A percentile compares a stretch with the other conserved stretches of the same genome.
Conservation (phyloP, 30 jellyfish, hydroid and myxozoan genomes). For the Phacellophora camtschatica region DNA sequence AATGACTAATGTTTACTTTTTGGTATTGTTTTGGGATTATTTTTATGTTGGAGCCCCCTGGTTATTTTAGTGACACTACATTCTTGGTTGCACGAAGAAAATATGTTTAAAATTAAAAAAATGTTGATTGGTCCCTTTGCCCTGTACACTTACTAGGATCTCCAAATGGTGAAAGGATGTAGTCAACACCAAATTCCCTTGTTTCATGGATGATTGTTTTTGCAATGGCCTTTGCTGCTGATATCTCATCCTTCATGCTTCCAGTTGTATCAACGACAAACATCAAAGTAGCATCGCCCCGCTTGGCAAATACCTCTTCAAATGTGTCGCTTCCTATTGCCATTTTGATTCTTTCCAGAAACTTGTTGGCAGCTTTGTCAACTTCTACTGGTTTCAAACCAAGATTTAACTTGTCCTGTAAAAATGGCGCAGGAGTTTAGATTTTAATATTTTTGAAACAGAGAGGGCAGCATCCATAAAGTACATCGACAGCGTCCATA, state of each 20-base stretch:
- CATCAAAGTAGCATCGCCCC: slow-evolving; percentile 86
- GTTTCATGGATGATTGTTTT: slow-evolving; percentile 52
- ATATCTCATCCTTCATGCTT: slow-evolving; percentile 74
- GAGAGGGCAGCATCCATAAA: no score
- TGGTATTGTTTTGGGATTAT: no score
- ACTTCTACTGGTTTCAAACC: slow-evolving; percentile 80
- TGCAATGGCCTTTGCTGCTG: slow-evolving; percentile 82
- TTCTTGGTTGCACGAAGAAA: no score
- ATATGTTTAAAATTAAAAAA: no score
- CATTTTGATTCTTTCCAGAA: slow-evolving; percentile 51
- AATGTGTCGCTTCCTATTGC: slow-evolving; percentile 72
- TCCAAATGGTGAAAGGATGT: slow-evolving; percentile 81
- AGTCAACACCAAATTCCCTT: slow-evolving; percentile 70
- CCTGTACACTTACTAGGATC: slow-evolving; percentile 89
- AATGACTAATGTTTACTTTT: no score
- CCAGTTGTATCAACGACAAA: slow-evolving; percentile 88
- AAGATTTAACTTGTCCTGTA: slow-evolving; percentile 61
- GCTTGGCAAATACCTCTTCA: slow-evolving; percentile 65
- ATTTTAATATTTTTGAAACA: no score
- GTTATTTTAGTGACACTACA: no score
- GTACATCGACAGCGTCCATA: no score
- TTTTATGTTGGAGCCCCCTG: no score
- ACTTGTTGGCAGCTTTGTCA: slow-evolving; percentile 77
- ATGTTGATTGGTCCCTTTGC: no score
- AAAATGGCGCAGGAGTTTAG: not conserved